Evolutionary conservation across 2,888 invertebrate genomes (phyloP).

Genomic region (Scaptodrosophila latifasciaeformis): DNA sequence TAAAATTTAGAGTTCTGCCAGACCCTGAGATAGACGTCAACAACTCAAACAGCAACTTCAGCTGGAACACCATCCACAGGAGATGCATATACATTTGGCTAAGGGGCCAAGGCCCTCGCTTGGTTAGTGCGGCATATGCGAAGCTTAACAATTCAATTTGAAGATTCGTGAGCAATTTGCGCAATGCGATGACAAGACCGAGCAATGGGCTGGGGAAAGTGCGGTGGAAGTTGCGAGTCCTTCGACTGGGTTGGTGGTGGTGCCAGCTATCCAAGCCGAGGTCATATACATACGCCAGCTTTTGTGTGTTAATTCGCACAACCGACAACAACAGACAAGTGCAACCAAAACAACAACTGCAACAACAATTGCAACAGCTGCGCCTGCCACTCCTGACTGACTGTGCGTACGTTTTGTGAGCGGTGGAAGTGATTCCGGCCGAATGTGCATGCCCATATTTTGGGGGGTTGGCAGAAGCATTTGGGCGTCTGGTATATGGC

Average conservation of each 20-base stretch:
- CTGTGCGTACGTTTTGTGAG: not conserved
- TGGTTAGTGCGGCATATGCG: slow-evolving; percentile 34
- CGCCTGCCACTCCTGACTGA: not conserved
- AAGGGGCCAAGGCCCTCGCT: not conserved
- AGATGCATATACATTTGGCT: not conserved
- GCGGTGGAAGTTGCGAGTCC: too few species aligned
- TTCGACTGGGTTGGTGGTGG: too few species aligned
- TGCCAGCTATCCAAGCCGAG: not conserved
- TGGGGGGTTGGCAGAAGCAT: slow-evolving; percentile 12
- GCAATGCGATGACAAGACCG: slow-evolving; percentile 35
- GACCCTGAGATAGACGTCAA: slow-evolving; percentile 40
- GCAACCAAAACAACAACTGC: too few species aligned
- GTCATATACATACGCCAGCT: slow-evolving; percentile 36
- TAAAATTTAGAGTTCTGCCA: slow-evolving; percentile 41
- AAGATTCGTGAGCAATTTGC: slow-evolving; percentile 66
- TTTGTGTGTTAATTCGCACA: slow-evolving; percentile 61
- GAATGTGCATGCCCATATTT: too few species aligned
- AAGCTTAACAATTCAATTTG: slow-evolving; percentile 63
- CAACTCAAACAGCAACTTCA: too few species aligned
- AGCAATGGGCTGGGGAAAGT: too few species aligned
- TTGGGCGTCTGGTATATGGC: slow-evolving; percentile 11
- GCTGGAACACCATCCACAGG: too few species aligned
- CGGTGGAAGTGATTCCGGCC: too few species aligned
- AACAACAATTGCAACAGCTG: too few species aligned
- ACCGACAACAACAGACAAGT: slow-evolving; percentile 39